Evolutionary conservation across 23 tunicate genomes (phyloP).

Genomic region (Trididemnum miniatum): DNA sequence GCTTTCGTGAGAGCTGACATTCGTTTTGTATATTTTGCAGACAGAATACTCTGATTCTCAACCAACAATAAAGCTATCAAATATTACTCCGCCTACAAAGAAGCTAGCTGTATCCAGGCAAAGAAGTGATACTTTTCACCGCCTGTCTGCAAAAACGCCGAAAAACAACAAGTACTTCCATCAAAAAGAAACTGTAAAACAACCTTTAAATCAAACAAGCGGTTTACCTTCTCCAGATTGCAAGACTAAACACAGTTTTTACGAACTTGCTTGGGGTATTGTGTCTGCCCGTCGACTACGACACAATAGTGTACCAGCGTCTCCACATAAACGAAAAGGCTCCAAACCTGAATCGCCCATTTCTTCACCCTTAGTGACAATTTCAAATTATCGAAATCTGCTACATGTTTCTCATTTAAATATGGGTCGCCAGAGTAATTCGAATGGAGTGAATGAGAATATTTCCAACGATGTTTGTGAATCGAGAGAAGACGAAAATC

Average conservation of each 20-base stretch:
- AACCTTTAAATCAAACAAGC: not conserved
- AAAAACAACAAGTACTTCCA: not conserved
- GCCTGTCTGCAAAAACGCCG: not conserved
- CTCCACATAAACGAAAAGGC: not conserved
- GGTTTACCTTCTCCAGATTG: not conserved
- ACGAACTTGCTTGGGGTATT: conserved; percentile 7
- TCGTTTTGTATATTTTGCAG: too few relatives aligned
- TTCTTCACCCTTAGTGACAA: conserved; percentile 17
- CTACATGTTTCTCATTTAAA: not conserved
- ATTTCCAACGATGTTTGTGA: not conserved
- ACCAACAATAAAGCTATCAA: too few relatives aligned
- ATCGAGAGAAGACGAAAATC: not conserved
- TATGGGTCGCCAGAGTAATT: not conserved
- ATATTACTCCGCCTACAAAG: not conserved
- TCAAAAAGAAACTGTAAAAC: not conserved
- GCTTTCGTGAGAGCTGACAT: too few relatives aligned
- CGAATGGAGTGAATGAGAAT: not conserved
- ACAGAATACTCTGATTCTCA: too few relatives aligned
- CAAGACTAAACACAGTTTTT: not conserved
- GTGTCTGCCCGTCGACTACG: conserved; percentile 4
- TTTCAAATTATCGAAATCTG: conserved; percentile 18
- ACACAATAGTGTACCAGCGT: not conserved
- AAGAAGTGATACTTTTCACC: conserved; percentile 3
- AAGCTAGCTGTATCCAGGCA: not conserved
- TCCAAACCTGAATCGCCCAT: not conserved